Conservation (phyloP, 2,888 invertebrate species). For the Sinopyrophorus schimmeli region DNA sequence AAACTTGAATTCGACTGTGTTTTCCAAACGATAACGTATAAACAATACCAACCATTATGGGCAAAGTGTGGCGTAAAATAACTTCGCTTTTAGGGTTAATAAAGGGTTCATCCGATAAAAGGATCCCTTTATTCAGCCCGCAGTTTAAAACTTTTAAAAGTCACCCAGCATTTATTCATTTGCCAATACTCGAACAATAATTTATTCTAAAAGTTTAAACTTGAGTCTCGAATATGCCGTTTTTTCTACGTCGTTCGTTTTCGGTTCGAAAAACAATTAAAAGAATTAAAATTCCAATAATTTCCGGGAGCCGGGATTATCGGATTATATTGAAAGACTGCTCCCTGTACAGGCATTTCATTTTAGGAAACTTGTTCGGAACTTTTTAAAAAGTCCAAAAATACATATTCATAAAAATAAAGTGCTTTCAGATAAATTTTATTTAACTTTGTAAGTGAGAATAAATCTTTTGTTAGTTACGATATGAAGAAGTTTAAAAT, state of each 20-base stretch:
- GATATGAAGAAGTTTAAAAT: conserved; percentile 49
- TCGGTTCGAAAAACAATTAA: conserved; percentile 26
- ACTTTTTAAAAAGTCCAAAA: conserved; percentile 33
- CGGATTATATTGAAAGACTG: conserved; percentile 22
- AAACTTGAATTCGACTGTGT: conserved; percentile 19
- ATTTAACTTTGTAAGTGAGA: conserved; percentile 49
- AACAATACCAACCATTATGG: conserved; percentile 14
- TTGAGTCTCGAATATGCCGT: conserved; percentile 6
- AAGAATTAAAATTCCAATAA: conserved; percentile 29
- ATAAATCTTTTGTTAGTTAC: conserved; percentile 51
- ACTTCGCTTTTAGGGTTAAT: conserved; percentile 22
- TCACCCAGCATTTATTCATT: conserved; percentile 28
- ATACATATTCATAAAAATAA: conserved; percentile 48
- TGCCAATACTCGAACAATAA: conserved; percentile 27
- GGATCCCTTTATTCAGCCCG: conserved; percentile 17
- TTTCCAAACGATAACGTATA: conserved; percentile 19
- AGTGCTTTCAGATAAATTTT: conserved; percentile 43
- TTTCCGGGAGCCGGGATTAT: conserved; percentile 16
- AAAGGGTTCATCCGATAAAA: conserved; percentile 24
- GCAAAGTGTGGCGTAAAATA: conserved; percentile 4
- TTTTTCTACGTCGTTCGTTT: conserved; percentile 16
- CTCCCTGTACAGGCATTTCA: conserved; percentile 18
- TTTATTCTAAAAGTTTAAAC: conserved; percentile 30
- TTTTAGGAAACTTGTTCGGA: conserved; percentile 17
- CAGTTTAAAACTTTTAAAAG: conserved; percentile 30